phyloP scores from a whole-genome alignment of 2,797 vertebrate genomes.

The Epinephelus malabaricus region DNA sequence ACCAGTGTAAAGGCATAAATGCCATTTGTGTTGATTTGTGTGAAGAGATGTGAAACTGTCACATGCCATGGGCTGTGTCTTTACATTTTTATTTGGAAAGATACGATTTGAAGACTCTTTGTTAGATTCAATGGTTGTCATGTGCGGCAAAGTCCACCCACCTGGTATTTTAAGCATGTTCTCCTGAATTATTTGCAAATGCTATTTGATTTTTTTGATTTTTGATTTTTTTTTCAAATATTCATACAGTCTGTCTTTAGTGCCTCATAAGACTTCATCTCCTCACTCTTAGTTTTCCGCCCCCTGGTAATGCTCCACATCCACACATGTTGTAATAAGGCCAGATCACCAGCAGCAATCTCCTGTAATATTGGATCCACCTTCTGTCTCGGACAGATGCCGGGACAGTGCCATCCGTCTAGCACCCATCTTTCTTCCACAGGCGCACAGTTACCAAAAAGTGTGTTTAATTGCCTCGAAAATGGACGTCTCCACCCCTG shows the following conservation, averaged over 20 bases:
- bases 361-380: constrained; percentile 37
- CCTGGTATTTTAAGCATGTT: constrained; percentile 25
- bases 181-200: constrained; percentile 35
- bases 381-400: constrained; percentile 59
- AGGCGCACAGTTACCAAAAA: constrained; percentile 63
- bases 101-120: not conserved
- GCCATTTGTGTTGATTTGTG: not conserved
- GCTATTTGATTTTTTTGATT: not conserved
- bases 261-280: constrained; percentile 12
- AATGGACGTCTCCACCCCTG: constrained; percentile 82
- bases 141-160: constrained; percentile 18
- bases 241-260: not conserved
- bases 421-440: constrained; percentile 43
- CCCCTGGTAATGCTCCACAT: constrained; percentile 35
- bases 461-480: constrained; percentile 81
- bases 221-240: constrained; percentile 15
- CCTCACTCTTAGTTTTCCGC: constrained; percentile 30
- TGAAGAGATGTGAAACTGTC: not conserved
- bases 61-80: not conserved
- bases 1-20: not conserved
- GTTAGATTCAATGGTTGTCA: not conserved
- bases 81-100: not conserved
- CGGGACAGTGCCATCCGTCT: constrained; percentile 45
- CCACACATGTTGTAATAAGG: constrained; percentile 48
- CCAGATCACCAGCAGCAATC: constrained; percentile 44